Base-by-base conservation (phyloP, 2,113 vertebrate genomes). In the Tylochromis polylepis region DNA sequence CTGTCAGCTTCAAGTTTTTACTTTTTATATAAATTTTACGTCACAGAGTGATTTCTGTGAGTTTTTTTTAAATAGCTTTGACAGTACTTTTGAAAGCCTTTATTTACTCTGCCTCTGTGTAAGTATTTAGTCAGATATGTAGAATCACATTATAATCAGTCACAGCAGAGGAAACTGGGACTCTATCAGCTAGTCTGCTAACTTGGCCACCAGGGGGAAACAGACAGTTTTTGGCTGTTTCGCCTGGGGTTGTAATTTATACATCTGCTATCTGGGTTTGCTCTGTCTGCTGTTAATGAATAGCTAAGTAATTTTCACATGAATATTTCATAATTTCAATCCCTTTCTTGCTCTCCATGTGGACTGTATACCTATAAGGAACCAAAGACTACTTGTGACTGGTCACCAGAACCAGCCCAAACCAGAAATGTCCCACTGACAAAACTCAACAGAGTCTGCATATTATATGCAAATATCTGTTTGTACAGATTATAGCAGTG, bases 331-430 rank as follows among this genome's bases (percentile, higher is more conserved):
- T 0, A 15, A 49, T 49, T 49, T 75, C 5, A 11, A 1, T 75
- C 67, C 0, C 15, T 75, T 75, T 70, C 14, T 49, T 75, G 5
- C 0, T 29, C 41, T 49, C 2, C 41, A 49, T 0, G 0, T 75
- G n/a, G 24, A 43, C 1, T 70, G 8, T 43, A 43, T 43, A 16
- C 38, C 12, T 70, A 70, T 70, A 70, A 41, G 20, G n/a, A 70
- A 10, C 36, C 62, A 41, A 70, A 43, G 62, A 41, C 62, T 43
- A 9, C 36, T 9, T 1, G n/a, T 15, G 3, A 70, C 62, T 70
- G 36, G 62, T 67, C 36, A 41, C 7, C 62, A 70, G 0, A 70
- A 70, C 60, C 60, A 46, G 5, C 67, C 18, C 12, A 72, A 46
- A 72, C 41, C 22, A 46, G 67, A 27, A 72, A 72, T 22, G 14